Evolutionary conservation across 2,888 invertebrate genomes (phyloP).

Genomic region (Troilus luridus): DNA sequence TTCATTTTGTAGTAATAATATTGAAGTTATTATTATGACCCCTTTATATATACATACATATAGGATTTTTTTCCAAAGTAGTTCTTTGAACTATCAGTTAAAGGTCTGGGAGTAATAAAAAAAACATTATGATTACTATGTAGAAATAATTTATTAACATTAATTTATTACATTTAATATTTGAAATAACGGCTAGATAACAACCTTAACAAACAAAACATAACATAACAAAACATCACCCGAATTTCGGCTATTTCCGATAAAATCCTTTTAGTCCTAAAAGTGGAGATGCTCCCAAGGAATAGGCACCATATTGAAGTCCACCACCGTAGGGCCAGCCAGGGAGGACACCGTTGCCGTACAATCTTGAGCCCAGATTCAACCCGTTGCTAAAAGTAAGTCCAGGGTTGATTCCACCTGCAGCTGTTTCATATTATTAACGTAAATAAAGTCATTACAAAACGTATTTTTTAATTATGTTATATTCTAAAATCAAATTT

Average conservation of each 20-base stretch:
- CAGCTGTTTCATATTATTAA: background rate
- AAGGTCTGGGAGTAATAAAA: too few species aligned
- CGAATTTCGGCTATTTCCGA: background rate
- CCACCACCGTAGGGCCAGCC: background rate
- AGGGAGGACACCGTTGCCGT: background rate
- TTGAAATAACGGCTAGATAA: background rate
- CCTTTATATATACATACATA: too few species aligned
- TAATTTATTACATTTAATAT: background rate
- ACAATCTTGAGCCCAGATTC: background rate
- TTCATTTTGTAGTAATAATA: too few species aligned
- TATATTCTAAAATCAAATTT: background rate
- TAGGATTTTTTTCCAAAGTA: too few species aligned
- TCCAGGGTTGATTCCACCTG: background rate
- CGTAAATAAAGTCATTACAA: background rate
- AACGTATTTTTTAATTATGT: background rate
- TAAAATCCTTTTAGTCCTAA: background rate
- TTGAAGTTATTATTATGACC: too few species aligned
- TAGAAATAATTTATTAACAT: too few species aligned
- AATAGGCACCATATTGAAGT: background rate
- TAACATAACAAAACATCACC: too few species aligned
- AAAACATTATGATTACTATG: too few species aligned
- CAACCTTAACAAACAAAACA: background rate
- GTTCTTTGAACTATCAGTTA: too few species aligned
- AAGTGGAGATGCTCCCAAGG: background rate
- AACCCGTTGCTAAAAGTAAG: background rate